Evolutionary conservation across 2,113 vertebrate genomes (phyloP).

Genomic region (Hydrochoerus hydrochaeris): DNA sequence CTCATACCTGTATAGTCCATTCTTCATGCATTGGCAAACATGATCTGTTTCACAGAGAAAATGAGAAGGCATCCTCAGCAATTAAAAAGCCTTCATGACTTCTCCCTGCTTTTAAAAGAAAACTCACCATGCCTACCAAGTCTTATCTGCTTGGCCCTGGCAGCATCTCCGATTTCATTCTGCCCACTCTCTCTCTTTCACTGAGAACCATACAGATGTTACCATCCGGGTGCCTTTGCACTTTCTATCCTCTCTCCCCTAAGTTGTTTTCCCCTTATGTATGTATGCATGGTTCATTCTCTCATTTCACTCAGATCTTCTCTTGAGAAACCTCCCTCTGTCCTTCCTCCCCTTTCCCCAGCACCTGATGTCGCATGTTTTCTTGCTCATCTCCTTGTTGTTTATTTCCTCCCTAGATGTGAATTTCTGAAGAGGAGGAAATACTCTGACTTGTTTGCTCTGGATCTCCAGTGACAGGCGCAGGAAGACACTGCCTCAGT

Average conservation of each 20-base stretch:
- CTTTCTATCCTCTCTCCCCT: background rate
- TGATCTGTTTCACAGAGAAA: background rate
- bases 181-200: background rate
- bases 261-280: fast-evolving
- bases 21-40: background rate
- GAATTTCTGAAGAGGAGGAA: background rate
- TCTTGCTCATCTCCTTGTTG: background rate
- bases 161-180: background rate
- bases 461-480: background rate
- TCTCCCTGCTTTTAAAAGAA: background rate
- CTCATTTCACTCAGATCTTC: background rate
- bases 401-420: background rate
- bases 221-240: no score
- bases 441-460: background rate
- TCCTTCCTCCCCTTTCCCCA: background rate
- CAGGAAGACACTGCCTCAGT: background rate
- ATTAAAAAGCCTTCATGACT: background rate
- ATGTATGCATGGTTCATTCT: background rate
- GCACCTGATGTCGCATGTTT: fast-evolving
- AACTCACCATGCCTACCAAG: background rate
- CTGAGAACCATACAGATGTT: background rate
- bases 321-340: background rate
- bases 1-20: no score
- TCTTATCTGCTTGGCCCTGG: background rate
- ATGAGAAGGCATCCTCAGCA: background rate